Conservation (phyloP, 92 coral and sea anemone genomes). For the Actinostola sp. region DNA sequence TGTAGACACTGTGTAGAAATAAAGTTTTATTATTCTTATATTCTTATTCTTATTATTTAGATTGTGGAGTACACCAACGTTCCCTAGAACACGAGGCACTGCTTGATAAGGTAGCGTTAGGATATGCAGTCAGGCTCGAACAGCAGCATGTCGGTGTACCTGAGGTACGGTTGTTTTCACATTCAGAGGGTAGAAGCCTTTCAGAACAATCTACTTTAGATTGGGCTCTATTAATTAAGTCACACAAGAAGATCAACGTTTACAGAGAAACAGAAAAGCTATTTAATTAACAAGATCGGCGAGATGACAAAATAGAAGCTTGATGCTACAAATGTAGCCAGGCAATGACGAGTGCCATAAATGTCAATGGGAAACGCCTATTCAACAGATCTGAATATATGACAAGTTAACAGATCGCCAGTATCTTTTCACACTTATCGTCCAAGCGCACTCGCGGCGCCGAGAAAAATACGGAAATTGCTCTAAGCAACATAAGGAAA, state of each 20-base stretch:
- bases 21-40: too few relatives aligned
- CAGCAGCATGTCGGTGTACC: slow-evolving; percentile 15
- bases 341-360: slow-evolving; percentile 49
- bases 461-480: slow-evolving; percentile 31
- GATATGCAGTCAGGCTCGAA: slow-evolving; percentile 44
- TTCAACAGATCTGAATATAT: slow-evolving; percentile 51
- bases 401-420: slow-evolving; percentile 44
- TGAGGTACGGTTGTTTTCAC: background rate
- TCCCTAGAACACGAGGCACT: slow-evolving; percentile 39
- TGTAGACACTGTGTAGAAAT: too few relatives aligned
- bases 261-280: slow-evolving; percentile 55
- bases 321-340: slow-evolving; percentile 56
- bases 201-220: slow-evolving; percentile 29
- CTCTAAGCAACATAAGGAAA: slow-evolving; percentile 38
- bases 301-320: slow-evolving; percentile 62
- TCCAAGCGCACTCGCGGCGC: slow-evolving; percentile 44
- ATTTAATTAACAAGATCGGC: slow-evolving; percentile 46
- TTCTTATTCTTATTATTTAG: too few relatives aligned
- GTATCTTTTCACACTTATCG: slow-evolving; percentile 51
- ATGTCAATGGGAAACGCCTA: slow-evolving; percentile 48
- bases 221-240: slow-evolving; percentile 69
- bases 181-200: slow-evolving; percentile 12
- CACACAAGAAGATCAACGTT: slow-evolving; percentile 35
- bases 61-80: slow-evolving; percentile 30
- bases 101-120: slow-evolving; percentile 37